phyloP scores from a whole-genome alignment of 2,888 invertebrate species.

The Cephus pulcher region DNA sequence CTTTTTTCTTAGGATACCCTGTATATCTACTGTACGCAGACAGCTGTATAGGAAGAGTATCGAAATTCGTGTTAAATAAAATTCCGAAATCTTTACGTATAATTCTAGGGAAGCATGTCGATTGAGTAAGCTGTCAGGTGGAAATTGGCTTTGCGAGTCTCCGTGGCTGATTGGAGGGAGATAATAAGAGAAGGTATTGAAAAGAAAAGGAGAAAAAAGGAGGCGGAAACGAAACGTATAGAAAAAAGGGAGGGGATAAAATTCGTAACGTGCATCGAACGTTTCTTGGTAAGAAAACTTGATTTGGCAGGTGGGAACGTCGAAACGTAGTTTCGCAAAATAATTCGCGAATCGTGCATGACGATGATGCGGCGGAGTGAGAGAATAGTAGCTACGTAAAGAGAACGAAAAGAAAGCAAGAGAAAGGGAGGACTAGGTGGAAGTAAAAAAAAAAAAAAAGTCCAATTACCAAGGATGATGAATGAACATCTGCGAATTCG shows the following conservation, averaged over 20 bases:
- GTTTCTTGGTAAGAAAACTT: neutral
- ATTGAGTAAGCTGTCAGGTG: neutral
- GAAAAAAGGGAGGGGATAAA: neutral
- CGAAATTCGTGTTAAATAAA: neutral
- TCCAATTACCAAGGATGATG: constrained; percentile 7
- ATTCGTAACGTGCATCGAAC: neutral
- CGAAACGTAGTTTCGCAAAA: neutral
- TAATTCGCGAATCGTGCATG: neutral
- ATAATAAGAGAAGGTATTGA: neutral
- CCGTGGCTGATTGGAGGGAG: neutral
- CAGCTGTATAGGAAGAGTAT: neutral
- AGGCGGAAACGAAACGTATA: neutral
- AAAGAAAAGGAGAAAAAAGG: neutral
- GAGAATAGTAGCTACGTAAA: neutral
- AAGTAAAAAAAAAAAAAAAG: constrained; percentile 3
- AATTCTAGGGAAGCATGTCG: neutral
- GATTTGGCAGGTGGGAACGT: neutral
- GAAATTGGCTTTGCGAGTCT: neutral
- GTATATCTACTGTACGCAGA: neutral
- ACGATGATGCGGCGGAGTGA: neutral
- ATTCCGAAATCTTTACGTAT: neutral
- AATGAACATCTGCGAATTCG: constrained; percentile 5
- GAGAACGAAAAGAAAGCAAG: neutral
- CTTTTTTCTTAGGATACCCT: neutral
- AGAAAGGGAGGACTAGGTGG: neutral